A percentile compares a stretch with the other conserved stretches of the same genome.
Conservation (phyloP, 2,797 vertebrate genomes). For the Echeneis naucrates region DNA sequence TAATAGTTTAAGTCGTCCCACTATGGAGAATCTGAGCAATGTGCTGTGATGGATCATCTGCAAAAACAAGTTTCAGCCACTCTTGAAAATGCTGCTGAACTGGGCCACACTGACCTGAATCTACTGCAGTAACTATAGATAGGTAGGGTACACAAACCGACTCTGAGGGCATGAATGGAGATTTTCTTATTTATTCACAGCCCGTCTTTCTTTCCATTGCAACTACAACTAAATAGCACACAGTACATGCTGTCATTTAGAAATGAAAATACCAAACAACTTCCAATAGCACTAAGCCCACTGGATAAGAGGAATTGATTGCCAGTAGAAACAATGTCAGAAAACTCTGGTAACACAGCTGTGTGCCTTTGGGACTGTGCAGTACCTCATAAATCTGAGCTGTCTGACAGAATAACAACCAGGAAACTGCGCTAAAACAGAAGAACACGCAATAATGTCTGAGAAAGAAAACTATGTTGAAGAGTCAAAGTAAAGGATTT, state of each 20-base stretch:
- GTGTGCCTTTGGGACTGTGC: conserved; percentile 14
- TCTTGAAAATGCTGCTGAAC: no score
- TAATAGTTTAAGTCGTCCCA: no score
- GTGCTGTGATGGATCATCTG: no score
- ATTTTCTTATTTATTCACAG: neutral
- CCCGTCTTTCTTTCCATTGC: neutral
- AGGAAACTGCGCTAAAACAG: neutral
- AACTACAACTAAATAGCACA: neutral
- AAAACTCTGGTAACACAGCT: conserved; percentile 35
- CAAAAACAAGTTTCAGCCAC: no score
- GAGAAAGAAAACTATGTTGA: neutral
- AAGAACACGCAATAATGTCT: neutral
- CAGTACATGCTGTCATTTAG: neutral
- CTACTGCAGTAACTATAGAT: no score
- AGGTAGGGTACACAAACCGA: no score
- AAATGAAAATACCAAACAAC: neutral
- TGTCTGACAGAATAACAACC: neutral
- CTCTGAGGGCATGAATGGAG: neutral
- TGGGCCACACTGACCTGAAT: no score
- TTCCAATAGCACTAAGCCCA: conserved; percentile 28
- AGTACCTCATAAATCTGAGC: conserved; percentile 33
- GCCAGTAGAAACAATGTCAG: conserved; percentile 22
- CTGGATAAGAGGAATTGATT: neutral
- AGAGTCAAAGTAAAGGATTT: neutral
- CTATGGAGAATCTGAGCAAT: no score